Evolutionary conservation across 1,140 invertebrate species (phyloP).

Genomic region (Euura saliciscinereae): DNA sequence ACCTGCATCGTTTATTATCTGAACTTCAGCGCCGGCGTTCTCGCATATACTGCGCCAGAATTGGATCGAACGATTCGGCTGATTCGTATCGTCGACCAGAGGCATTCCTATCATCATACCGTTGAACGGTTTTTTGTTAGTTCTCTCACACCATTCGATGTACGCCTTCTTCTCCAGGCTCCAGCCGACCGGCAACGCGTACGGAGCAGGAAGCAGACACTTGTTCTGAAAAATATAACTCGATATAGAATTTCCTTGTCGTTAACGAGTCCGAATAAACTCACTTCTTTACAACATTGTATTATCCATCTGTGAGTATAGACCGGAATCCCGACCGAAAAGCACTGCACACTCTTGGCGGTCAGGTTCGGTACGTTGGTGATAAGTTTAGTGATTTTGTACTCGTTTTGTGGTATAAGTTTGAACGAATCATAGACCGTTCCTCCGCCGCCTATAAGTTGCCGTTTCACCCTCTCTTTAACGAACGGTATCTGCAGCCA

Average conservation of each 20-base stretch:
- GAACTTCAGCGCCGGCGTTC: constrained; percentile 62
- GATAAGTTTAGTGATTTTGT: constrained; percentile 60
- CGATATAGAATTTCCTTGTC: background rate
- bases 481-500: constrained; percentile 61
- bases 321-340: constrained; percentile 60
- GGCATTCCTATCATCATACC: constrained; percentile 60
- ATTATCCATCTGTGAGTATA: constrained; percentile 67
- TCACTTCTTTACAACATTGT: constrained; percentile 54
- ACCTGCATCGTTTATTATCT: constrained; percentile 51
- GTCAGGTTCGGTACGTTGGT: constrained; percentile 66
- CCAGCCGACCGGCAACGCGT: constrained; percentile 61
- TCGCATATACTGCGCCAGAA: constrained; percentile 66
- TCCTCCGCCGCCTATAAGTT: constrained; percentile 63
- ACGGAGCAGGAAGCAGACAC: constrained; percentile 49
- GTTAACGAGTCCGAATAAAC: constrained; percentile 8
- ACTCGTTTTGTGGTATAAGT: constrained; percentile 62
- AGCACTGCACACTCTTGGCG: constrained; percentile 64
- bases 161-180: constrained; percentile 57
- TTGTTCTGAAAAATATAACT: constrained; percentile 36
- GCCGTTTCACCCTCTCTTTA: constrained; percentile 62
- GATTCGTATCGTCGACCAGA: constrained; percentile 53
- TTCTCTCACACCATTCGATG: constrained; percentile 56
- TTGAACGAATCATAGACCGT: constrained; percentile 64
- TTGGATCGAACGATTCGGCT: constrained; percentile 49
- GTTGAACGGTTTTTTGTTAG: constrained; percentile 59